Conservation (phyloP, 1,140 invertebrate species). For the Platorchestia sp. region DNA sequence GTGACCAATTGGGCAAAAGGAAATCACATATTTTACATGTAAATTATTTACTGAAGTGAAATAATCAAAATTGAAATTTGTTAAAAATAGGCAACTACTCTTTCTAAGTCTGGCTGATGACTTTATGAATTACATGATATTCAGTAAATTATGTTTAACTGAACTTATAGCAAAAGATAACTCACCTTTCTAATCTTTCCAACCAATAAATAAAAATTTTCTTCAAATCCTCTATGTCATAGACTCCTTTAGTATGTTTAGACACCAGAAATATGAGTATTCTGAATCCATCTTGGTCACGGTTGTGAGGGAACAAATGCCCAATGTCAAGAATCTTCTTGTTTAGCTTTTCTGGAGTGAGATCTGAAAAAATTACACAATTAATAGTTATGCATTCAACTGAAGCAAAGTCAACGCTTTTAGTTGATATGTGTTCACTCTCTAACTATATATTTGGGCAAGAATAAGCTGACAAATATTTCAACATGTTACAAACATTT, state of each 20-base stretch:
- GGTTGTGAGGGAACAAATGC: conserved; percentile 80
- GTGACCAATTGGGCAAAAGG: no score
- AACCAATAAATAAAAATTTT: conserved; percentile 89
- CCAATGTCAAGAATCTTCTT: conserved; percentile 83
- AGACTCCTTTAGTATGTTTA: conserved; percentile 81
- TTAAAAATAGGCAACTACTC: no score
- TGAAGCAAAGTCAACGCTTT: no score
- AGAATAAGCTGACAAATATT: no score
- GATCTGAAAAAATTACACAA: conserved; percentile 73
- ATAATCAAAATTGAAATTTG: no score
- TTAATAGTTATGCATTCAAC: neutral
- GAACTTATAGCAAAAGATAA: conserved; percentile 18
- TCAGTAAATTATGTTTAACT: neutral
- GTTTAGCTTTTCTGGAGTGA: conserved; percentile 78
- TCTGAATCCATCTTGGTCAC: conserved; percentile 85
- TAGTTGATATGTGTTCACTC: neutral
- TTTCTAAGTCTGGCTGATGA: no score
- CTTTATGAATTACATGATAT: neutral
- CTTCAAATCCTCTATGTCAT: conserved; percentile 82
- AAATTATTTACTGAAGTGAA: no score
- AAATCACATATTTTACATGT: no score
- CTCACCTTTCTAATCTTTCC: conserved; percentile 83
- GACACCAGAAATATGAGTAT: conserved; percentile 84
- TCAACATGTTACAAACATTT: no score
- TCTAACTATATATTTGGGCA: neutral